These are phyloP conservation scores for Sarcophaga caerulescens DNA, from an alignment of 2,888 invertebrate genomes.

Conservation along the genomic window DNA sequence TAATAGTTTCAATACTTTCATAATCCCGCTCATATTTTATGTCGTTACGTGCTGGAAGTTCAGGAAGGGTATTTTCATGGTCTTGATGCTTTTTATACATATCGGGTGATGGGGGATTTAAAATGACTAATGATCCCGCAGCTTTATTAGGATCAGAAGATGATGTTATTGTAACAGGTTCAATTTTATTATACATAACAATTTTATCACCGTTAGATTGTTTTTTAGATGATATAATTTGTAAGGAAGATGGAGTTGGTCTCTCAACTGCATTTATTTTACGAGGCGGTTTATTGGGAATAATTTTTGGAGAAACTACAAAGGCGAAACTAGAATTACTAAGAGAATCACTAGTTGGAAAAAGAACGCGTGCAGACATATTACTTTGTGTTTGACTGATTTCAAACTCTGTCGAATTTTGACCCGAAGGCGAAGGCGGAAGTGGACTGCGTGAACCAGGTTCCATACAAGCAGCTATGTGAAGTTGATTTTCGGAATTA, in stretches of 20 bases:
- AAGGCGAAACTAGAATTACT: slow-evolving; percentile 12
- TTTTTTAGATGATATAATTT: slow-evolving; percentile 42
- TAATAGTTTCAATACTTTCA: slow-evolving; percentile 89
- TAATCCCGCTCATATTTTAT: slow-evolving; percentile 82
- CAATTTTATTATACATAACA: slow-evolving; percentile 79
- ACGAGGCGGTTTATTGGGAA: slow-evolving; percentile 80
- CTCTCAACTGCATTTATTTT: slow-evolving; percentile 71
- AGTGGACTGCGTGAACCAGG: slow-evolving; percentile 91
- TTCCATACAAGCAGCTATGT: slow-evolving; percentile 89
- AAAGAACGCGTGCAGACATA: slow-evolving; percentile 33
- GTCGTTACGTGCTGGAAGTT: slow-evolving; percentile 77
- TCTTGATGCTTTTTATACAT: slow-evolving; percentile 65
- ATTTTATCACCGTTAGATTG: slow-evolving; percentile 77
- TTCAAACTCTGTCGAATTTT: slow-evolving; percentile 77
- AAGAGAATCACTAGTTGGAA: slow-evolving; percentile 40
- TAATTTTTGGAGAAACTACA: slow-evolving; percentile 72
- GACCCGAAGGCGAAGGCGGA: slow-evolving; percentile 84
- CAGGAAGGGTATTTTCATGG: slow-evolving; percentile 21
- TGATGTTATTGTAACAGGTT: slow-evolving; percentile 80
- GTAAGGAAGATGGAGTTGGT: slow-evolving; percentile 62
- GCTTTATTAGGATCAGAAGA: slow-evolving; percentile 76
- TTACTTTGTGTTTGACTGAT: slow-evolving; percentile 78
- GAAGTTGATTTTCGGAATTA: slow-evolving; percentile 88
- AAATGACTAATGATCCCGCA: slow-evolving; percentile 77
- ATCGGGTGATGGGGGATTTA: slow-evolving; percentile 77